Base-by-base conservation (phyloP, 2,888 invertebrate genomes). In the Xanthia togata region DNA sequence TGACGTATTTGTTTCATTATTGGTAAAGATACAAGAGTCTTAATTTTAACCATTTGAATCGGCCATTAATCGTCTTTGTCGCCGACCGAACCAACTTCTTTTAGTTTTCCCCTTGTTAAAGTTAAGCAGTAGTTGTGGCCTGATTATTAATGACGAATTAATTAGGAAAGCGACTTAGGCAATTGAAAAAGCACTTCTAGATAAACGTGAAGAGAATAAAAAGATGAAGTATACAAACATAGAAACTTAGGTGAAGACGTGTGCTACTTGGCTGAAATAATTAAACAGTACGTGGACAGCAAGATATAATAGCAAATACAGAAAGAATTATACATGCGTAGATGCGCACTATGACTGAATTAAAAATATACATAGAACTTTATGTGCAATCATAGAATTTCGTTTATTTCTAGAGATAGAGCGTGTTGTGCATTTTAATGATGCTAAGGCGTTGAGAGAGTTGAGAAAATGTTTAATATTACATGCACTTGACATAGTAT, bases 71-170 rank as follows among this genome's bases (percentile, higher is more conserved):
- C 14, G 1, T 6, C n/a, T 14, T 5, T 14, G 26, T 57, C 14
- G 26, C 14, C 14, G 26, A 26, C 57, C 26, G 57, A 57, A 38
- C 8, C 38, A 14, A n/a, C 1, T 5, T 41, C 9, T 17, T 63
- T 41, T 12, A 17, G 23, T 68, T 41, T 83, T 82, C 65, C 63
- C 26, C 47, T 3, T 8, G 26, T 77, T 63, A 74, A 84, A 73
- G 62, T 78, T 78, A 78, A 87, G 11, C 50, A 83, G 67, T 65
- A 41, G 69, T 31, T 35, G 64, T 76, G 65, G n/a, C 76, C 83
- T 82, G 83, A 79, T 88, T 89, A 89, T 82, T 69, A 81, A 79
- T 41, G 26, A 53, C n/a, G 41, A 74, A 85, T 86, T 75, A 82
- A 88, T 89, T 82, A 86, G 74, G 41, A 71, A 9, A 67, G 26